Conservation (phyloP, 1,140 invertebrate genomes). For the Chelonus insularis region DNA sequence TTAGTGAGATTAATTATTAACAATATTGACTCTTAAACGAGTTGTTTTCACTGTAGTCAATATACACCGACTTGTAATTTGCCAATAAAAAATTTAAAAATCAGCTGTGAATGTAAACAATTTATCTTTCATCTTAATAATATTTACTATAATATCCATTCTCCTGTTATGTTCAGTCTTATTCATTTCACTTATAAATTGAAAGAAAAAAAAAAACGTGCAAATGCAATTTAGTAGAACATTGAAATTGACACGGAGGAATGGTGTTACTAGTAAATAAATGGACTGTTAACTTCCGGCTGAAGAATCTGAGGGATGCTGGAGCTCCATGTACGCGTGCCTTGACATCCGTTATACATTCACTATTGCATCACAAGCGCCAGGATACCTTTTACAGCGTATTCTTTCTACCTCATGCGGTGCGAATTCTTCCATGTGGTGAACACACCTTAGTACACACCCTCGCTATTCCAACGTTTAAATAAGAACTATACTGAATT, state of each 20-base stretch:
- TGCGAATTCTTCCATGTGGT: slow-evolving; percentile 44
- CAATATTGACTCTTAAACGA: slow-evolving; percentile 16
- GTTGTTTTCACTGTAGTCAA: slow-evolving; percentile 3
- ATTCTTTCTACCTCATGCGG: slow-evolving; percentile 31
- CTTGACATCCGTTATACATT: slow-evolving; percentile 54
- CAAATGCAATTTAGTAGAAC: background rate
- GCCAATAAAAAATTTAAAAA: slow-evolving; percentile 2
- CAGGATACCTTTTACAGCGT: slow-evolving; percentile 40
- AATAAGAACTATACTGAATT: slow-evolving; percentile 4
- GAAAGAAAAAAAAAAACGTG: background rate
- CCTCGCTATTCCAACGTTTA: slow-evolving; percentile 38
- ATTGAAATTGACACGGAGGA: background rate
- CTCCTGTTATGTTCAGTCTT: slow-evolving; percentile 14
- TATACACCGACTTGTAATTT: background rate
- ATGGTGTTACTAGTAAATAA: background rate
- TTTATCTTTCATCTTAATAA: background rate
- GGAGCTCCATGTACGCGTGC: slow-evolving; percentile 35
- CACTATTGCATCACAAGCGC: slow-evolving; percentile 50
- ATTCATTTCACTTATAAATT: too few species aligned
- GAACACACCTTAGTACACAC: slow-evolving; percentile 49
- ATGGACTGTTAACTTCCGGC: slow-evolving; percentile 1
- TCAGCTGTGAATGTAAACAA: too few species aligned
- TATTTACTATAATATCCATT: background rate
- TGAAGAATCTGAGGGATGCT: slow-evolving; percentile 19
- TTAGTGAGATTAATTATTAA: slow-evolving; percentile 24